Base-by-base conservation (phyloP, 2,797 vertebrate species). In the Pseudotriccus pelzelni region DNA sequence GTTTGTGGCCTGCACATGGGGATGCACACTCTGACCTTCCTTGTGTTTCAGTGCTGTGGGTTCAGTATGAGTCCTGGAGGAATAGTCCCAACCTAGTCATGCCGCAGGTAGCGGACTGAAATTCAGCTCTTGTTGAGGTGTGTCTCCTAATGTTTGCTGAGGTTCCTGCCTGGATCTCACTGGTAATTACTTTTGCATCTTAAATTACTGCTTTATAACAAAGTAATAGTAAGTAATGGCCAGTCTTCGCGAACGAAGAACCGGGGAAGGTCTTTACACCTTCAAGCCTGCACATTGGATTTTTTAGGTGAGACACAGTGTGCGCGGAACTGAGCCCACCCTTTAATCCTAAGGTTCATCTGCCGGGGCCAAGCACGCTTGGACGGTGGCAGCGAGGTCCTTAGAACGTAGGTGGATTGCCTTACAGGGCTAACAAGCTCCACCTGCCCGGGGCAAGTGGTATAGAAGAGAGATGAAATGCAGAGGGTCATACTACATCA, bases 161-260 rank as follows among this genome's bases (percentile, higher is more conserved):
- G n/a, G 43, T 82, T 68, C 18, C 9, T 17, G 7, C 8, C 19
- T 56, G 41, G 13, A 46, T 79, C 41, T 76, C 24, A 7, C 7
- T 55, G 50, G 23, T 69, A 79, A 64, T 73, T 82, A 67, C 32
- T 84, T 84, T 70, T 41, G 6, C 50, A 13, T 78, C 24, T 62
- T 88, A 73, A 91, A 94, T 69, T 41, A n/a, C 32, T 74, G 25
- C 9, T 67, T 91, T 86, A 53, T 79, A 70, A 69, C 25, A 75
- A 62, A 80, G 50, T 44, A 70, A 6, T 39, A n/a, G n/a, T n/a
- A n/a, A n/a, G n/a, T n/a, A n/a, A n/a, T n/a, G n/a, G n/a, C n/a
- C n/a, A n/a, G n/a, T n/a, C n/a, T n/a, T n/a, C n/a, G n/a, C n/a
- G n/a, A n/a, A n/a, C n/a, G n/a, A n/a, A n/a, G n/a, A n/a, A n/a